These are phyloP conservation scores for Yponomeuta cagnagella DNA, from an alignment of 2,888 invertebrate genomes.

Conservation along the genomic window DNA sequence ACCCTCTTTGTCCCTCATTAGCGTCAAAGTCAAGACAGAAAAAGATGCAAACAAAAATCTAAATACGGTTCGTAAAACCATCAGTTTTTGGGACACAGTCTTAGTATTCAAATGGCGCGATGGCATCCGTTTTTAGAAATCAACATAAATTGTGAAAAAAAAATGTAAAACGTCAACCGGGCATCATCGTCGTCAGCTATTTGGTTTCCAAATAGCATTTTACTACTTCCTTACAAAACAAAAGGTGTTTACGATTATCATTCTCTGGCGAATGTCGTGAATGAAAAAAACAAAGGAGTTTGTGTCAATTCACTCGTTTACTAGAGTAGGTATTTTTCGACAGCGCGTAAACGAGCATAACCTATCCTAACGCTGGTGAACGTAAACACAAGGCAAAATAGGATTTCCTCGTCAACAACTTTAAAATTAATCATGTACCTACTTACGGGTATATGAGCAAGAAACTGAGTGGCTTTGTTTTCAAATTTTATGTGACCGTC, in stretches of 20 bases:
- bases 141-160: slow-evolving; percentile 54
- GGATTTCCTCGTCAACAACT: not conserved
- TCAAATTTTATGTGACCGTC: too few relatives aligned
- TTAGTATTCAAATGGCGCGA: slow-evolving; percentile 68
- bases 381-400: not conserved
- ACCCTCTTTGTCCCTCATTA: slow-evolving; percentile 43
- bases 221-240: slow-evolving; percentile 63
- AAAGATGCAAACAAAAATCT: slow-evolving; percentile 37
- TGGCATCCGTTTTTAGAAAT: slow-evolving; percentile 71
- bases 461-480: too few relatives aligned
- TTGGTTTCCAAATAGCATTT: slow-evolving; percentile 60
- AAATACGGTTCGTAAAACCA: slow-evolving; percentile 24
- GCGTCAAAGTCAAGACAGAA: slow-evolving; percentile 27
- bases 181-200: slow-evolving; percentile 37
- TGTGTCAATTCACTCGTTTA: not conserved
- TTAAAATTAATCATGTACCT: too few relatives aligned
- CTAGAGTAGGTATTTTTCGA: not conserved
- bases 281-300: not conserved
- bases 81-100: slow-evolving; percentile 48
- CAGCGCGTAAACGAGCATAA: not conserved
- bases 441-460: too few relatives aligned
- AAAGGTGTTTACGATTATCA: slow-evolving; percentile 24
- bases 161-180: slow-evolving; percentile 20
- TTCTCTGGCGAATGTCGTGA: not conserved
- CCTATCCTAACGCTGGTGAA: not conserved